phyloP scores from a whole-genome alignment of 1,140 invertebrate genomes.

The Drosophila mauritiana region DNA sequence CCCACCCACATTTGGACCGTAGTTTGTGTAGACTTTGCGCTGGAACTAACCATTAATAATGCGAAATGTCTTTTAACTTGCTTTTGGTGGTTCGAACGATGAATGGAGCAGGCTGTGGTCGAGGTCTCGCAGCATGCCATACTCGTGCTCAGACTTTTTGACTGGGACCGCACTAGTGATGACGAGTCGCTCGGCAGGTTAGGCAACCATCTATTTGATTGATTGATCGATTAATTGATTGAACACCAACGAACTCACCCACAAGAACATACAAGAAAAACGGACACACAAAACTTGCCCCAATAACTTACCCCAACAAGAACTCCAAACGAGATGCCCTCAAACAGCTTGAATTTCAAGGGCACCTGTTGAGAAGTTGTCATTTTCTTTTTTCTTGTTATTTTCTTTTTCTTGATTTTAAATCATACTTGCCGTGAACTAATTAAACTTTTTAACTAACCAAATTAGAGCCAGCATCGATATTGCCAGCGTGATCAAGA shows the following conservation, averaged over 20 bases:
- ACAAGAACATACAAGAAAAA: neutral
- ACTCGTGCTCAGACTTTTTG: conserved; percentile 87
- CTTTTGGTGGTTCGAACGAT: conserved; percentile 49
- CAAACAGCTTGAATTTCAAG: conserved; percentile 12
- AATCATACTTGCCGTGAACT: neutral
- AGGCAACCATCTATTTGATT: conserved; percentile 54
- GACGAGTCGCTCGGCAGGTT: conserved; percentile 94
- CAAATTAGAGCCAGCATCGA: conserved; percentile 87
- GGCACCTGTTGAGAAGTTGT: conserved; percentile 20
- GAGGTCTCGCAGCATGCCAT: conserved; percentile 85
- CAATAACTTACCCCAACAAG: conserved; percentile 8
- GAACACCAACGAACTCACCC: conserved; percentile 24
- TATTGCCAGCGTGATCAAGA: conserved; percentile 88
- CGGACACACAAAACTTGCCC: neutral
- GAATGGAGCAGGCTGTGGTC: conserved; percentile 75
- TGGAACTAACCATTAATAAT: conserved; percentile 61
- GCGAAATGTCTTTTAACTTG: conserved; percentile 65
- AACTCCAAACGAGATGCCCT: neutral
- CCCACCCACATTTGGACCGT: conserved; percentile 6
- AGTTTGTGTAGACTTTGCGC: conserved; percentile 33
- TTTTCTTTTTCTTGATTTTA: conserved; percentile 14
- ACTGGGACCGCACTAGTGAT: conserved; percentile 91
- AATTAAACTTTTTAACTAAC: neutral
- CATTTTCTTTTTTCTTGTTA: conserved; percentile 27
- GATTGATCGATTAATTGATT: conserved; percentile 19